Evolutionary conservation across 1,140 invertebrate genomes (phyloP), one percentile per base, ranked within the genome.

Genomic region (Arion vulgaris): DNA sequence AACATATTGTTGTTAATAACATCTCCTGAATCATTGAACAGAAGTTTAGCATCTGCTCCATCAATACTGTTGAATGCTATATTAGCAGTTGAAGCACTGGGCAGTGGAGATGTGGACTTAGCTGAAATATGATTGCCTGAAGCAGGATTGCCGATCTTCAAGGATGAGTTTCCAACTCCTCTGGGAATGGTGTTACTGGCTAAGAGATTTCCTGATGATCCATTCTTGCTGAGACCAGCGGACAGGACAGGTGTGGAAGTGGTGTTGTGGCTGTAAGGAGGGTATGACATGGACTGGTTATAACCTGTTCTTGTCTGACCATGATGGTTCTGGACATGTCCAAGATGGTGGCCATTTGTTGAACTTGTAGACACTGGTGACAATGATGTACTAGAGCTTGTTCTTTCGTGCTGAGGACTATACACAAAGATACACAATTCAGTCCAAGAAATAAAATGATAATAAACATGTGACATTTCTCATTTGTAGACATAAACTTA

Each of bases 141-240:
- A 19, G 19, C 32, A n/a, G 77, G 13, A 26, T 17, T 41, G 66
- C 39, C 71, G 26, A 80, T 41, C 34, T 80, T 80, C 34, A 49
- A 49, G n/a, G 62, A 45, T n/a, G 73, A 49, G 15, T 39, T 28
- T 51, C 57, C 57, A 39, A 32, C 28, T n/a, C 62, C 62, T 66
- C 73, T 51, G n/a, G 76, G 76, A 68, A 78, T 78, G 36, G 62
- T 78, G 34, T 68, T 78, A 41, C 76, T 78, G 57, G 76, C 13
- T 15, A 66, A 26, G 34, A 78, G 57, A 19, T 45, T 34, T 15
- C 78, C 78, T 19, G 78, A 51, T 19, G 62, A 71, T 1, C 53
- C 53, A 28, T 32, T 23, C 23, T 38, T 75, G 32, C 73, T 75
- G 23, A 75, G 45, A 26, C 28, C 23, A 2, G 73, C 28, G 32